phyloP scores from a whole-genome alignment of 2,797 vertebrate genomes.

The Enteromius fasciolatus region DNA sequence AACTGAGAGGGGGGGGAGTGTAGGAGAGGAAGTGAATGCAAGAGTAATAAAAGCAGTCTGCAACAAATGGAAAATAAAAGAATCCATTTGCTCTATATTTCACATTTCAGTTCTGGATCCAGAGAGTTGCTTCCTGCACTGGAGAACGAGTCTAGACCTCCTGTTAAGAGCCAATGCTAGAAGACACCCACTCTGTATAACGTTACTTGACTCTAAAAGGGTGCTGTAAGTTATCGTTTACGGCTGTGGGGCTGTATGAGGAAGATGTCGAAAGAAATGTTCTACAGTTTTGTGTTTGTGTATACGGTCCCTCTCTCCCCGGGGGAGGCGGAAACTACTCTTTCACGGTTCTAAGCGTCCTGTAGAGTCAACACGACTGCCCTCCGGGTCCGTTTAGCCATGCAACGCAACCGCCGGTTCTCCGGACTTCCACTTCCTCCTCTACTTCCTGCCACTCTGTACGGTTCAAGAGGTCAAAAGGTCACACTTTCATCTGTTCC shows the following conservation, averaged over 20 bases:
- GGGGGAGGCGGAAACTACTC: conserved; percentile 6
- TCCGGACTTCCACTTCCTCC: conserved; percentile 45
- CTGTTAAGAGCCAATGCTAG: background rate
- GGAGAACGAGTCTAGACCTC: conserved; percentile 19
- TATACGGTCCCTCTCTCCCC: background rate
- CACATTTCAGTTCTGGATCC: conserved; percentile 37
- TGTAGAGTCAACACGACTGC: conserved; percentile 23
- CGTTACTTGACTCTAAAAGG: conserved; percentile 18
- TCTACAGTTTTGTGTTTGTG: conserved; percentile 20
- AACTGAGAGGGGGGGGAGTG: conserved; percentile 54
- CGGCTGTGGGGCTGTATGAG: background rate
- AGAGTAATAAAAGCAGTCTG: conserved; percentile 60
- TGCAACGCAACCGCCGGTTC: background rate
- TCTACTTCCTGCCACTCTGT: conserved; percentile 40
- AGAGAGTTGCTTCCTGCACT: conserved; percentile 1
- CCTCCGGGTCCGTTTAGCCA: conserved; percentile 18
- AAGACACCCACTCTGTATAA: background rate
- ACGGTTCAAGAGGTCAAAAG: conserved; percentile 57
- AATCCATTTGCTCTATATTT: conserved; percentile 50
- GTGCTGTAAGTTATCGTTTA: conserved; percentile 33
- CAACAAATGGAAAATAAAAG: conserved; percentile 46
- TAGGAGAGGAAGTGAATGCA: conserved; percentile 26
- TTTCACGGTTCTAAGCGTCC: conserved; percentile 22
- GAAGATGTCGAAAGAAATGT: conserved; percentile 23
- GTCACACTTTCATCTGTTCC: conserved; percentile 74